phyloP scores from a whole-genome alignment of 2,113 vertebrate species.

The Zeus faber region DNA sequence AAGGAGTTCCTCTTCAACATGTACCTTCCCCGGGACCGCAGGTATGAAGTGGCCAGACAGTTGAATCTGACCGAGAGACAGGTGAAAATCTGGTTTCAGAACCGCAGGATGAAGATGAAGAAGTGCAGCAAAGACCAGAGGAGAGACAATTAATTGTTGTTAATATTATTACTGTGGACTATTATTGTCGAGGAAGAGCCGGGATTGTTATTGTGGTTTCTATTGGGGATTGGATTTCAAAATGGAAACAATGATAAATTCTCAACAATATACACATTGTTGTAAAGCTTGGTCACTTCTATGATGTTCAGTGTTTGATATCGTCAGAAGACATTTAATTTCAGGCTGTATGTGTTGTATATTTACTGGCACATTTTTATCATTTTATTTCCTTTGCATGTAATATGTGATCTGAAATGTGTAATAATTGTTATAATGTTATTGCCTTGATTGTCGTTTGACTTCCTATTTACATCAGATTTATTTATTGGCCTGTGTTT shows the following conservation, averaged over 20 bases:
- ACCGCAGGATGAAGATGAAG: constrained; percentile 99
- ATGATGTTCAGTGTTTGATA: constrained; percentile 83
- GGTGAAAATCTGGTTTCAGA: constrained; percentile 99
- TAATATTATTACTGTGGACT: background rate
- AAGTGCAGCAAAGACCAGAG: constrained; percentile 96
- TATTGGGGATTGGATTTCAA: background rate
- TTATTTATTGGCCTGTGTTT: constrained; percentile 57
- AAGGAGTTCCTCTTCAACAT: constrained; percentile 99
- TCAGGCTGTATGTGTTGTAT: constrained; percentile 81
- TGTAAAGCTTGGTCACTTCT: constrained; percentile 77
- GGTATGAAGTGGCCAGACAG: constrained; percentile 92
- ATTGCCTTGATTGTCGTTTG: constrained; percentile 64
- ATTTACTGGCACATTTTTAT: constrained; percentile 48
- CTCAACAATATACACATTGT: constrained; percentile 68
- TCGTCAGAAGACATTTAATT: constrained; percentile 81
- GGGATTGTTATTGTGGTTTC: too few species aligned
- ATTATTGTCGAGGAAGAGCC: background rate
- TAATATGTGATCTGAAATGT: background rate
- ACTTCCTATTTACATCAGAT: constrained; percentile 69
- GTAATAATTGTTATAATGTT: background rate
- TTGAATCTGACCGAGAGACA: constrained; percentile 97
- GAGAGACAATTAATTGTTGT: constrained; percentile 82
- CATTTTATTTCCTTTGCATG: constrained; percentile 55
- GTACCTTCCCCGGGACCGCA: constrained; percentile 97
- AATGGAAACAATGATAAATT: background rate